Evolutionary conservation across 2,888 invertebrate genomes (phyloP).

Genomic region (Ophonus ardosiacus): DNA sequence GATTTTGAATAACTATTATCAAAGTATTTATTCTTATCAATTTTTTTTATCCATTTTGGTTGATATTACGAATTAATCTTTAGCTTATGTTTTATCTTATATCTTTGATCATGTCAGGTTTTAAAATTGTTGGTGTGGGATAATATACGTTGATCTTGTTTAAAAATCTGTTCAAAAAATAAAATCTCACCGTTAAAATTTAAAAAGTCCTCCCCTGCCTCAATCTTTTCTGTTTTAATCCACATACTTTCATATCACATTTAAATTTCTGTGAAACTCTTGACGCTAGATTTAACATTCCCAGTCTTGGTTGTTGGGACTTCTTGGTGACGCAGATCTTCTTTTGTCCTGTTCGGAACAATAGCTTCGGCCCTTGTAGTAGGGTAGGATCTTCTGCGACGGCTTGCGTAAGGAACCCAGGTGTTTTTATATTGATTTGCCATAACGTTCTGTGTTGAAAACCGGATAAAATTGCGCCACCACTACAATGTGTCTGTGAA

Average conservation of each 20-base stretch:
- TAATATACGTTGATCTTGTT: not conserved
- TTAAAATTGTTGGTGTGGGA: no score
- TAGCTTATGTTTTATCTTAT: no score
- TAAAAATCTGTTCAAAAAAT: not conserved
- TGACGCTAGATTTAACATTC: not conserved
- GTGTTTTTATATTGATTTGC: slow-evolving; percentile 74
- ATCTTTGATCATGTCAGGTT: no score
- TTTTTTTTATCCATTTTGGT: no score
- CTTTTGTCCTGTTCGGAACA: slow-evolving; percentile 68
- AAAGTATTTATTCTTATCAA: no score
- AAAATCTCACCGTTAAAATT: not conserved
- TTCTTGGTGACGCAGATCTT: slow-evolving; percentile 68
- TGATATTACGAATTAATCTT: no score
- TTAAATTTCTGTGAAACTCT: slow-evolving; percentile 59
- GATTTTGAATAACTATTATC: no score
- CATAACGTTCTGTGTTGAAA: slow-evolving; percentile 71
- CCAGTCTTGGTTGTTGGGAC: slow-evolving; percentile 62
- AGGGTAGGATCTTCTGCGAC: slow-evolving; percentile 58
- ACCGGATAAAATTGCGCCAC: slow-evolving; percentile 69
- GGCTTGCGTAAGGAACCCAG: slow-evolving; percentile 71
- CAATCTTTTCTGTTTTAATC: slow-evolving; percentile 67
- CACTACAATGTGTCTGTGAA: slow-evolving; percentile 66
- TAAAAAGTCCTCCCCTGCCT: not conserved
- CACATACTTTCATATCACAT: slow-evolving; percentile 64
- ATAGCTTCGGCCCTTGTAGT: slow-evolving; percentile 25